Evolutionary conservation across 2,113 vertebrate genomes (phyloP), one percentile per base, ranked within the genome.

Genomic region (Ammodytes dubius): DNA sequence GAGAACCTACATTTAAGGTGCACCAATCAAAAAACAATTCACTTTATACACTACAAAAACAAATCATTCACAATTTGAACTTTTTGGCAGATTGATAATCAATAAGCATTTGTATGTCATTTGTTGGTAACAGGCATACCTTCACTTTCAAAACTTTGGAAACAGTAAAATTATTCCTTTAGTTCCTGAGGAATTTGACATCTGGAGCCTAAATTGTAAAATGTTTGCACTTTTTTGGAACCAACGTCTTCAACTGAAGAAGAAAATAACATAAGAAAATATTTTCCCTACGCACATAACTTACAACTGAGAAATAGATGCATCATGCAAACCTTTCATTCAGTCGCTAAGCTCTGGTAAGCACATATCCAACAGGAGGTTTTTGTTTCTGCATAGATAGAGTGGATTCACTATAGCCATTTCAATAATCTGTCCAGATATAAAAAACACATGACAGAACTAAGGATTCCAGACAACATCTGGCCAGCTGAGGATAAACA

Each of bases 351-450:
- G 90, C 83, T 82, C 88, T 74, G 66, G 45, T 82, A 82, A 89
- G 77, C 66, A 90, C 84, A 84, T 78, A 84, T 70, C 45, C 77
- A 77, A 53, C 54, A 83, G n/a, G 66, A 79, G 72, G 57, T 77
- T 69, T 74, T 27, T 64, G 49, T 59, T 75, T 69, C 61, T 37
- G 57, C 72, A 60, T 60, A 53, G 68, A 79, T 58, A 46, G 46
- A 64, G 43, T 49, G 78, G 82, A 83, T 74, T 82, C 74, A 78
- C 73, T 78, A 54, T 17, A 74, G 47, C 70, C 74, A 86, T 86
- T 87, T 89, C 68, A 85, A 81, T 91, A 88, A 91, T 88, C 88
- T 89, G 76, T 69, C 39, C 50, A 70, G 74, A 88, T 78, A 82
- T 78, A 77, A 80, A 80, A 88, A 79, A 84, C 43, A 82, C 74